phyloP scores from a whole-genome alignment of 1,140 invertebrate genomes.

The Bombus cullumanus region DNA sequence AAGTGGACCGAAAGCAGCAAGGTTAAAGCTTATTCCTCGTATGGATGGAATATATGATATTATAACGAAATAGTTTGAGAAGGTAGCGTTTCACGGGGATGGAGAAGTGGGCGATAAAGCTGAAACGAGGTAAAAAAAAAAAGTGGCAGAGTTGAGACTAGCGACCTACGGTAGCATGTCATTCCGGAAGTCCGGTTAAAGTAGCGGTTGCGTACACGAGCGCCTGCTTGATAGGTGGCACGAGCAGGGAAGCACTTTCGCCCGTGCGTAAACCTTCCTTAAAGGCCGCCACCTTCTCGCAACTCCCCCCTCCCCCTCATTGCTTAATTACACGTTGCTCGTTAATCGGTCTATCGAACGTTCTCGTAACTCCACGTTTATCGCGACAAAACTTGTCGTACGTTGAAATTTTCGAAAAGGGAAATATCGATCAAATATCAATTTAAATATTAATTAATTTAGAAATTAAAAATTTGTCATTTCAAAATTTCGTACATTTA shows the following conservation, averaged over 20 bases:
- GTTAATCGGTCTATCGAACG: neutral
- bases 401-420: neutral
- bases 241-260: slow-evolving; percentile 22
- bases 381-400: neutral
- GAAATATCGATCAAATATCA: neutral
- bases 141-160: neutral
- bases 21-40: too few species aligned
- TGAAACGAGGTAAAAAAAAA: slow-evolving; percentile 4
- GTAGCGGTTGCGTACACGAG: slow-evolving; percentile 28
- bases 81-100: neutral
- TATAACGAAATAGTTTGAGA: neutral
- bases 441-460: too few species aligned
- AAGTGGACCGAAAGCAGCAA: too few species aligned
- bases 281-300: slow-evolving; percentile 26
- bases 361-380: neutral
- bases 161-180: slow-evolving; percentile 9
- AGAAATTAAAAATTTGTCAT: too few species aligned
- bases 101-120: neutral
- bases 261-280: slow-evolving; percentile 4
- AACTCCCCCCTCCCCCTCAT: neutral
- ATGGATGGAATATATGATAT: neutral
- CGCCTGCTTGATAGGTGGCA: slow-evolving; percentile 9
- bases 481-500: too few species aligned
- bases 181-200: slow-evolving; percentile 28
- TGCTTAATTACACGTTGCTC: neutral